Conservation (phyloP, 1,140 invertebrate species). For the Lutraria rhynchaena region DNA sequence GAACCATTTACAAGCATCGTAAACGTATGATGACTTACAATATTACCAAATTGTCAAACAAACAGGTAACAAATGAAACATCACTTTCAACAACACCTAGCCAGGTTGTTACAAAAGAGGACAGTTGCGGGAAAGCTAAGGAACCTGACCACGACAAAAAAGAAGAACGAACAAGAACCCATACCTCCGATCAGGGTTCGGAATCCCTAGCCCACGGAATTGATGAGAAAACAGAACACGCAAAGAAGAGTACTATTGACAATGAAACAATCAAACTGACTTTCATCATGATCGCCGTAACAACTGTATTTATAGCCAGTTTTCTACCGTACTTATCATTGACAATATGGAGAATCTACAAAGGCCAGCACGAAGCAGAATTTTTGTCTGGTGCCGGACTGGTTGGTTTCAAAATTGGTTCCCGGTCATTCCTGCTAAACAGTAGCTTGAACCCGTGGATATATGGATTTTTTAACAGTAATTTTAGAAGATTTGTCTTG, state of each 20-base stretch:
- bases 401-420: conserved; percentile 51
- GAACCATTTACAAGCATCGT: conserved; percentile 22
- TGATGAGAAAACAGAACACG: neutral
- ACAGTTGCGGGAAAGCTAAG: neutral
- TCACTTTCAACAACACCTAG: neutral
- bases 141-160: neutral
- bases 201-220: neutral
- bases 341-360: conserved; percentile 42
- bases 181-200: too few relatives aligned
- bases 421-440: conserved; percentile 56
- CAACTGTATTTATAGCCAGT: conserved; percentile 54
- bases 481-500: conserved; percentile 51
- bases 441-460: conserved; percentile 60
- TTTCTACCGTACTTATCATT: conserved; percentile 57
- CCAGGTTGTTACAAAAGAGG: neutral
- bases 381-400: conserved; percentile 39
- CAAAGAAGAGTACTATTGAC: conserved; percentile 14
- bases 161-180: conserved; percentile 7
- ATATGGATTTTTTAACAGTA: conserved; percentile 61
- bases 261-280: conserved; percentile 54
- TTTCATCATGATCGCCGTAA: conserved; percentile 49
- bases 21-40: conserved; percentile 5
- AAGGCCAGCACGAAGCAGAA: conserved; percentile 42
- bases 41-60: too few relatives aligned
- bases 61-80: neutral